A percentile compares a stretch with the other conserved stretches of the same genome.
phyloP scores from a whole-genome alignment of 2,113 vertebrate genomes.

The Tylochromis polylepis region DNA sequence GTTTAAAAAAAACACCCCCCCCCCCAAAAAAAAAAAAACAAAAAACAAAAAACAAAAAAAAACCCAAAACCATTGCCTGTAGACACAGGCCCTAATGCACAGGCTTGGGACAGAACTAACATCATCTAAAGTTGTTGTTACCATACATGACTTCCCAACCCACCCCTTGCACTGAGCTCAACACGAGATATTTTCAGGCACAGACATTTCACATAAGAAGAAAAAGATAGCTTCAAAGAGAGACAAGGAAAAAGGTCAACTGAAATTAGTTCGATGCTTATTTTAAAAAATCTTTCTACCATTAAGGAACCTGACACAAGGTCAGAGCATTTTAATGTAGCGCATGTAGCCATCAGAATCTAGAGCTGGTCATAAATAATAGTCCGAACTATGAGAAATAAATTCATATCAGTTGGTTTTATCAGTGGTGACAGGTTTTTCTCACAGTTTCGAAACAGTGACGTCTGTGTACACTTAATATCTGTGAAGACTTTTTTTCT shows the following conservation, averaged over 20 bases:
- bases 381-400: neutral
- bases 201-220: fast-evolving
- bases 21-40: too few relatives aligned
- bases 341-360: neutral
- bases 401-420: neutral
- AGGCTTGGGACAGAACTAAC: neutral
- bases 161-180: neutral
- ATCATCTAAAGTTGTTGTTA: neutral
- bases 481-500: neutral
- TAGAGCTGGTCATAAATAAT: neutral
- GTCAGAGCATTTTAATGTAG: neutral
- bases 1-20: too few relatives aligned
- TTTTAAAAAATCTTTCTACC: neutral
- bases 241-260: neutral
- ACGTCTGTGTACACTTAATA: fast-evolving
- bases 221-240: neutral
- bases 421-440: neutral
- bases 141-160: neutral
- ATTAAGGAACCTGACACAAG: neutral
- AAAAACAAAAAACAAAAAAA: neutral
- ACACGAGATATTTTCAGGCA: neutral
- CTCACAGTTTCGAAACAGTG: neutral
- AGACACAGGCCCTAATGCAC: neutral
- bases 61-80: fast-evolving
- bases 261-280: fast-evolving